phyloP scores from a whole-genome alignment of 2,797 vertebrate genomes.

The Chaetophractus vellerosus region DNA sequence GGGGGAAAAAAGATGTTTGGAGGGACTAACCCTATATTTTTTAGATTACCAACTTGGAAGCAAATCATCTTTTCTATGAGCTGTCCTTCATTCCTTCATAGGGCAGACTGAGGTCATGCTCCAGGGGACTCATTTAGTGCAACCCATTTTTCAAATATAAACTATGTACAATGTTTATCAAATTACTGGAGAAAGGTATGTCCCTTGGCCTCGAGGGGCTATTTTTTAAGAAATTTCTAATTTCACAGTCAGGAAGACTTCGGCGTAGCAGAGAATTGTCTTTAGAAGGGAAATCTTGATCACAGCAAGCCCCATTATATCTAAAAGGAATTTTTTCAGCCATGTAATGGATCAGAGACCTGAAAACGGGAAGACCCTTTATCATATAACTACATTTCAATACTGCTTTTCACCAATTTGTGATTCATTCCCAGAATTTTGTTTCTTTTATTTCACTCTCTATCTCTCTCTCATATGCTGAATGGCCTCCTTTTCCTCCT shows the following conservation, averaged over 20 bases:
- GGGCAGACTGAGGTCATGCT: not conserved
- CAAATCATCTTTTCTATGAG: slow-evolving; percentile 10
- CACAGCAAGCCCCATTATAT: not conserved
- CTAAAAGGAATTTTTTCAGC: not conserved
- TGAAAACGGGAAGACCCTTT: not conserved
- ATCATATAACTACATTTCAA: not conserved
- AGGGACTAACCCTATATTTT: no score
- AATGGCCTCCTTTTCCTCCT: not conserved
- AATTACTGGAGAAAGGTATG: not conserved
- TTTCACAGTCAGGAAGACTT: not conserved
- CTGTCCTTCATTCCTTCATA: not conserved
- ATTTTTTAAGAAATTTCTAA: slow-evolving; percentile 18
- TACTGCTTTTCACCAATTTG: not conserved
- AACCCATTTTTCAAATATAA: not conserved
- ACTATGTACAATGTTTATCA: not conserved
- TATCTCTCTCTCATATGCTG: no score
- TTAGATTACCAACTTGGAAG: slow-evolving; percentile 18
- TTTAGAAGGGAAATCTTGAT: not conserved
- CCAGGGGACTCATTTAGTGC: not conserved
- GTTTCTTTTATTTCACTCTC: no score
- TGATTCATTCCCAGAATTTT: not conserved
- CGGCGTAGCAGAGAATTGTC: not conserved
- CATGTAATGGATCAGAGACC: not conserved
- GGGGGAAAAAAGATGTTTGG: not conserved
- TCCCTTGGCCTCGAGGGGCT: slow-evolving; percentile 3